These are phyloP conservation scores for Villa cingulata DNA, from an alignment of 2,888 invertebrate species.

Conservation along the genomic window DNA sequence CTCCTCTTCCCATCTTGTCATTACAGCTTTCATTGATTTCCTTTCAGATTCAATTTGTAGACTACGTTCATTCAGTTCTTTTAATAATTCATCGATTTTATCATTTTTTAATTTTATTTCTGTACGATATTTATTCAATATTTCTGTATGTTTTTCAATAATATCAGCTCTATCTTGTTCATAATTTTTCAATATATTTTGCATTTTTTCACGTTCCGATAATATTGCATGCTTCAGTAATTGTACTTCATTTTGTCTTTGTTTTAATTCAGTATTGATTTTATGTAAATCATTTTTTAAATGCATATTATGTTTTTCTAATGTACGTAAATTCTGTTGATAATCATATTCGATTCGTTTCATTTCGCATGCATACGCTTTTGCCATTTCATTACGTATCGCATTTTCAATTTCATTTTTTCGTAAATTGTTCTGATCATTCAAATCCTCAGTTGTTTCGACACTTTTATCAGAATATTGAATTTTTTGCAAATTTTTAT, in stretches of 20 bases:
- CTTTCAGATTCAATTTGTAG: constrained; percentile 36
- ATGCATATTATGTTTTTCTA: constrained; percentile 21
- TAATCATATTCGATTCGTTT: constrained; percentile 41
- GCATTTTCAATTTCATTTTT: constrained; percentile 31
- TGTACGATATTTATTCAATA: constrained; percentile 24
- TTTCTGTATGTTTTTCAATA: constrained; percentile 22
- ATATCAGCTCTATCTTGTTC: constrained; percentile 19
- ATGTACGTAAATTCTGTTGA: constrained; percentile 34
- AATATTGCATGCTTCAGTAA: constrained; percentile 32
- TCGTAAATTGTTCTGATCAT: constrained; percentile 20
- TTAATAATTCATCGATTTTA: constrained; percentile 27
- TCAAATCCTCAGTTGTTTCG: constrained; percentile 31
- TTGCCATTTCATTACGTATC: constrained; percentile 53
- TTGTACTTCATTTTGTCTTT: constrained; percentile 28
- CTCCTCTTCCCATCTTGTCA: constrained; percentile 37
- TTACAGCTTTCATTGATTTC: constrained; percentile 36
- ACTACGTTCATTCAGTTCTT: constrained; percentile 28
- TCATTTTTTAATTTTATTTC: constrained; percentile 37
- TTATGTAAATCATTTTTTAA: constrained; percentile 26
- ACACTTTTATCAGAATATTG: constrained; percentile 23
- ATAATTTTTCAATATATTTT: constrained; percentile 23
- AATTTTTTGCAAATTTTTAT: neutral
- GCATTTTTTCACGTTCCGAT: constrained; percentile 29
- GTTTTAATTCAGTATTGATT: constrained; percentile 22
- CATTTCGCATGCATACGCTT: constrained; percentile 48